Percentiles rank a stretch among this genome's conserved stretches.
Conservation (phyloP, 92 coral and sea anemone species). For the Phymanthus crucifer region DNA sequence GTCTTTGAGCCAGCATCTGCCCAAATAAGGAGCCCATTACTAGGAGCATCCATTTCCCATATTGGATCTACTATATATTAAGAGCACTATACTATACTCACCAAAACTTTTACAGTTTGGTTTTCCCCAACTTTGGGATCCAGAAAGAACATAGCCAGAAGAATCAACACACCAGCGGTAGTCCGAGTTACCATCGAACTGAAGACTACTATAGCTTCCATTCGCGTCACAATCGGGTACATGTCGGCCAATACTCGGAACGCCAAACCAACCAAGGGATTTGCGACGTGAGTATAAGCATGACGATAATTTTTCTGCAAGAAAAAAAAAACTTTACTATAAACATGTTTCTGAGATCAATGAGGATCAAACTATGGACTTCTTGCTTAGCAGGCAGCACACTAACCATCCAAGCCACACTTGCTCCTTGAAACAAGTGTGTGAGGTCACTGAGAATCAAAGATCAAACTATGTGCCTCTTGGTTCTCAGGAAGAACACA, state of each 20-base stretch:
- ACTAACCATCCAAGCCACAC: neutral
- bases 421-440: neutral
- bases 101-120: slow-evolving; percentile 9
- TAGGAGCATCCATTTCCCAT: too few relatives aligned
- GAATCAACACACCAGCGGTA: slow-evolving; percentile 81
- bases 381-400: neutral
- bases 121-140: slow-evolving; percentile 64
- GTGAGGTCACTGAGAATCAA: neutral
- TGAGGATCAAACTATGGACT: neutral
- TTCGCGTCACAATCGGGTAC: slow-evolving; percentile 70
- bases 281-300: slow-evolving; percentile 59
- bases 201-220: slow-evolving; percentile 61
- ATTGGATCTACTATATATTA: too few relatives aligned
- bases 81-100: neutral
- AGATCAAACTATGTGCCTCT: too few relatives aligned
- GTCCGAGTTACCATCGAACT: slow-evolving; percentile 57
- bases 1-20: too few relatives aligned
- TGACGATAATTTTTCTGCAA: slow-evolving; percentile 26
- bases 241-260: slow-evolving; percentile 70
- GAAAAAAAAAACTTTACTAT: too few relatives aligned
- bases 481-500: neutral
- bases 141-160: slow-evolving; percentile 58
- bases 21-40: too few relatives aligned
- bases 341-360: neutral
- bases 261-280: slow-evolving; percentile 59